Evolutionary conservation across 2,888 invertebrate species (phyloP), one percentile per base, ranked within the genome.

Genomic region (Pristionchus fissidentatus): DNA sequence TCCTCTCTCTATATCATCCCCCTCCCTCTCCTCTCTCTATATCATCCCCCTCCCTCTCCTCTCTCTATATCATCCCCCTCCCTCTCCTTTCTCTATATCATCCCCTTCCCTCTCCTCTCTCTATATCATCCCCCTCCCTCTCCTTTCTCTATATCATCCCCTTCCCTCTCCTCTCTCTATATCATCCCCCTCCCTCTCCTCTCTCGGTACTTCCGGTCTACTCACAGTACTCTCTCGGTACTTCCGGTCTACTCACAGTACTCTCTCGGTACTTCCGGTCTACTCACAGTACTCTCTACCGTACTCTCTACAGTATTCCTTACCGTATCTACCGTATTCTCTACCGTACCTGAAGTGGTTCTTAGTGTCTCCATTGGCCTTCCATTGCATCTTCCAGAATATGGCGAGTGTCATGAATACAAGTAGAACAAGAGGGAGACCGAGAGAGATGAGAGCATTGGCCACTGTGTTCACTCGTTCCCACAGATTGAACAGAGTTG

Each of bases 321-420:
- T n/a, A 52, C 8, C 49, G 10, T 15, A 10, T 49, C 49, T 49
- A 49, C 49, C 10, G 49, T 49, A 49, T 49, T 19, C 49, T 19
- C 49, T 38, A 1, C 4, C 29, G 26, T 41, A 49, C 75, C 75
- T 75, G 49, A 75, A 75, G 43, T 75, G 75, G 29, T 43, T 43
- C 35, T 75, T 75, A 7, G 75, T 75, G 29, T 75, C 46, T 35
- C 46, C 46, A 43, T 46, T 49, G 0, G 75, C 75, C 32, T 49
- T 75, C 46, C 43, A 43, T 32, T 49, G 75, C 32, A 75, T 49
- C 49, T 78, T 78, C 32, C 78, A 78, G 49, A 41, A 81, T n/a
- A 91, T 90, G 5, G 89, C 85, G 10, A 85, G 66, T 49, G 91
- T 89, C 91, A 91, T 91, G 84, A 89, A 89, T 46, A 91, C 85